These are phyloP conservation scores for Nymphalis io DNA, from an alignment of 1,140 invertebrate species.

Conservation along the genomic window DNA sequence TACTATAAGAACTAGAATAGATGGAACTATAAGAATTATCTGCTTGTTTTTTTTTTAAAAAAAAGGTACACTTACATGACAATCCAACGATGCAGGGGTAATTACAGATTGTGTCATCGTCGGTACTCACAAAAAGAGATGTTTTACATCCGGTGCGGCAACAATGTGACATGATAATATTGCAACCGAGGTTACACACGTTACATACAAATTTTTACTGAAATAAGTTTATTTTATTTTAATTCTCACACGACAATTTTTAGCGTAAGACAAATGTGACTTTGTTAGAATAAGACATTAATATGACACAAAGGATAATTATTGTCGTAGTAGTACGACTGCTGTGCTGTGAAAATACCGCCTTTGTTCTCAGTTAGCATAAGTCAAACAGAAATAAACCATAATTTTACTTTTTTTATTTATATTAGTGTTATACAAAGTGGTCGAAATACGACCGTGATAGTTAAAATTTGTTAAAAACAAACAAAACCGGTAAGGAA, in stretches of 20 bases:
- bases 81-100: neutral
- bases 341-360: neutral
- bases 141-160: slow-evolving; percentile 17
- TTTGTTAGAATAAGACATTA: neutral
- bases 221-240: neutral
- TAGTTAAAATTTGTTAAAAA: too few species aligned
- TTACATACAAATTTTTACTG: slow-evolving; percentile 3
- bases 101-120: slow-evolving; percentile 7
- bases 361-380: neutral
- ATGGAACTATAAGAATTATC: too few species aligned
- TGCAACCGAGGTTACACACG: neutral
- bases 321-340: neutral
- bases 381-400: neutral
- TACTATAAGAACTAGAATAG: too few species aligned
- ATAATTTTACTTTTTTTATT: neutral
- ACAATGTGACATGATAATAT: slow-evolving; percentile 20
- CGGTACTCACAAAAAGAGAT: slow-evolving; percentile 19
- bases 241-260: too few species aligned
- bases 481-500: too few species aligned
- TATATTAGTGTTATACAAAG: too few species aligned
- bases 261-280: too few species aligned
- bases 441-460: too few species aligned
- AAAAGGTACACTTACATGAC: too few species aligned
- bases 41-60: too few species aligned
- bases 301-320: neutral